These are phyloP conservation scores for Cyanoderma ruficeps DNA, from an alignment of 2,113 vertebrate genomes.

Conservation along the genomic window DNA sequence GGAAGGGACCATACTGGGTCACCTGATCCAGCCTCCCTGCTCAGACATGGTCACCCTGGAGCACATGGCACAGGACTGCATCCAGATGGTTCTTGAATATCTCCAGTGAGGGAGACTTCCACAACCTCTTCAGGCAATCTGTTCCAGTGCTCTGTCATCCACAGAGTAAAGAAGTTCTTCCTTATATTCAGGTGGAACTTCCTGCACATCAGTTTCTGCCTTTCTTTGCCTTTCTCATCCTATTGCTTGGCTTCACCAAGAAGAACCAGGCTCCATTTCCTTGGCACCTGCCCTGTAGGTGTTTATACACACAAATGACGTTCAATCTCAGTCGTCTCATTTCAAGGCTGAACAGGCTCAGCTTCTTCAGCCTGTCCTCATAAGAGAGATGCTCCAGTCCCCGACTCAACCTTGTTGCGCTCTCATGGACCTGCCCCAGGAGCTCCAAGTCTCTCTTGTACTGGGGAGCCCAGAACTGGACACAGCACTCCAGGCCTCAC, in stretches of 20 bases:
- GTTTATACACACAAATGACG: background rate
- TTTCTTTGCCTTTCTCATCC: background rate
- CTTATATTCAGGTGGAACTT: background rate
- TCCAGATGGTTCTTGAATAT: background rate
- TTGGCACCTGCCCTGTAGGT: background rate
- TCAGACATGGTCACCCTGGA: background rate
- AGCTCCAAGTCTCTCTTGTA: background rate
- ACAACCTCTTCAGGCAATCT: background rate
- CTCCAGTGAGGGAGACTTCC: background rate
- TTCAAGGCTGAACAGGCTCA: background rate
- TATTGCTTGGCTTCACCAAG: background rate
- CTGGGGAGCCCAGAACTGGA: background rate
- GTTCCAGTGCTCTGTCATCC: rapidly evolving
- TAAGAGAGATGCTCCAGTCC: background rate
- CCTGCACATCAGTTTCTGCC: background rate
- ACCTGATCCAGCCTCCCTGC: background rate
- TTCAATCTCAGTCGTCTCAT: background rate
- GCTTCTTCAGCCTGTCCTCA: background rate
- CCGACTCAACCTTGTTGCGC: background rate
- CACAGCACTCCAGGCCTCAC: no score
- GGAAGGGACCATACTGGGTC: background rate
- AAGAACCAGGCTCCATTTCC: background rate
- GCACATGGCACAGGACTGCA: background rate
- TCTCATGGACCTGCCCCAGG: background rate
- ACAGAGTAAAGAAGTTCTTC: background rate